These are phyloP conservation scores for Neomorphus geoffroyi DNA, from an alignment of 2,797 vertebrate genomes.

Conservation along the genomic window DNA sequence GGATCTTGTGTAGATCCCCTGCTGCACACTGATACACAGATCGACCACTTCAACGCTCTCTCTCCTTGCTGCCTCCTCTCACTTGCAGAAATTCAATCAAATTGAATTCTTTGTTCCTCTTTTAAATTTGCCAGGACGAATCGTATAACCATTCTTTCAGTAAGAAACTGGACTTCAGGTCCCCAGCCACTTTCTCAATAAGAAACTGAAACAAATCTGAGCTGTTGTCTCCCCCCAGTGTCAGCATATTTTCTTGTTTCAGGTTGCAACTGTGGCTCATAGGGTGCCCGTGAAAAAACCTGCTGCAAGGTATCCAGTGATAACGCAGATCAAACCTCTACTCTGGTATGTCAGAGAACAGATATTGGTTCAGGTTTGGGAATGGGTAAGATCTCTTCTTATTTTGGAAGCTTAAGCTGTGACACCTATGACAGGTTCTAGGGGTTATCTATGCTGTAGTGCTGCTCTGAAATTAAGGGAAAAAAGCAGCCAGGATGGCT, in stretches of 20 bases:
- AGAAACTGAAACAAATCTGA: constrained; percentile 1
- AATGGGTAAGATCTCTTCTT: background rate
- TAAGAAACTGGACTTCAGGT: background rate
- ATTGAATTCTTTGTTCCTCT: background rate
- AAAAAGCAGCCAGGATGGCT: background rate
- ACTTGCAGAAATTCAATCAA: background rate
- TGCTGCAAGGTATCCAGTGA: background rate
- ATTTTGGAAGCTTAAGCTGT: background rate
- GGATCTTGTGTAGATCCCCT: background rate
- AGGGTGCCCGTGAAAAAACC: background rate
- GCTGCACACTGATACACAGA: background rate
- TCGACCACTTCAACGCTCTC: background rate
- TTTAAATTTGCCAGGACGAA: background rate
- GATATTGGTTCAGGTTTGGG: background rate
- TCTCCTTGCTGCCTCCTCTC: background rate
- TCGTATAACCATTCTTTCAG: background rate
- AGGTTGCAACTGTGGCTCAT: background rate
- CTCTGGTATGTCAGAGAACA: background rate
- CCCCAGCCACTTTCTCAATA: background rate
- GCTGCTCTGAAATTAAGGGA: rapidly evolving
- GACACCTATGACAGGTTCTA: background rate
- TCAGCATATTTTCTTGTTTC: background rate
- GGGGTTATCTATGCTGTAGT: background rate
- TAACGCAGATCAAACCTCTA: background rate
- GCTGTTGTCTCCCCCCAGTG: constrained; percentile 62